Evolutionary conservation across 2,888 invertebrate genomes (phyloP).

Genomic region (Pycnomerus fuliginosus): DNA sequence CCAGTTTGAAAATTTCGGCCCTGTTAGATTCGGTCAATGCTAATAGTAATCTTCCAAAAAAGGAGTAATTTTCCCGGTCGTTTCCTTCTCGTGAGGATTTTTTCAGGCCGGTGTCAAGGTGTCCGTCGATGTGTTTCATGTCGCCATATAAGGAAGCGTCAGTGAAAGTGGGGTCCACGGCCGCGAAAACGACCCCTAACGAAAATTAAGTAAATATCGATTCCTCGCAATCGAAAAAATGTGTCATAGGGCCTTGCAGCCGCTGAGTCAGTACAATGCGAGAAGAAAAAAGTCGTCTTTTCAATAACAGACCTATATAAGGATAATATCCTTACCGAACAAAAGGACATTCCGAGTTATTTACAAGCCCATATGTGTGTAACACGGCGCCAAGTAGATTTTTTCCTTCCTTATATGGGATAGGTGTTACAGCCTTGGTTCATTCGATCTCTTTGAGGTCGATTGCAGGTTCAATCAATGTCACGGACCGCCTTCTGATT

Average conservation of each 20-base stretch:
- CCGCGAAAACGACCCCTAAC: slow-evolving; percentile 16
- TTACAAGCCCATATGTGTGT: slow-evolving; percentile 4
- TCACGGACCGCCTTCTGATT: no score
- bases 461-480: slow-evolving; percentile 17
- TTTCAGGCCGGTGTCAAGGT: slow-evolving; percentile 34
- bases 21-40: no score
- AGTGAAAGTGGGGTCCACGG: slow-evolving; percentile 40
- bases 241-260: slow-evolving; percentile 7
- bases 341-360: slow-evolving; percentile 15
- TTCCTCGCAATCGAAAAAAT: slow-evolving; percentile 10
- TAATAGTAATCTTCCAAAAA: no score
- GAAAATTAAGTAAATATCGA: background rate
- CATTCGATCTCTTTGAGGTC: slow-evolving; percentile 13
- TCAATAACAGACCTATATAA: slow-evolving; percentile 17
- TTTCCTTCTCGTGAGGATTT: no score
- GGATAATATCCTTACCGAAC: slow-evolving; percentile 17
- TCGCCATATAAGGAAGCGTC: slow-evolving; percentile 42
- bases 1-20: no score
- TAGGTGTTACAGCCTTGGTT: slow-evolving; percentile 31
- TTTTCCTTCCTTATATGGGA: slow-evolving; percentile 32
- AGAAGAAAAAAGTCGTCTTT: slow-evolving; percentile 5
- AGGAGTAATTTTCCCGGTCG: no score
- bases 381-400: slow-evolving; percentile 22
- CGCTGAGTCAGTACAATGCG: slow-evolving; percentile 1
- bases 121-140: slow-evolving; percentile 34